A percentile compares a stretch with the other conserved stretches of the same genome.
Evolutionary conservation across 2,888 invertebrate genomes (phyloP).

Genomic region (Argyresthia goedartella): DNA sequence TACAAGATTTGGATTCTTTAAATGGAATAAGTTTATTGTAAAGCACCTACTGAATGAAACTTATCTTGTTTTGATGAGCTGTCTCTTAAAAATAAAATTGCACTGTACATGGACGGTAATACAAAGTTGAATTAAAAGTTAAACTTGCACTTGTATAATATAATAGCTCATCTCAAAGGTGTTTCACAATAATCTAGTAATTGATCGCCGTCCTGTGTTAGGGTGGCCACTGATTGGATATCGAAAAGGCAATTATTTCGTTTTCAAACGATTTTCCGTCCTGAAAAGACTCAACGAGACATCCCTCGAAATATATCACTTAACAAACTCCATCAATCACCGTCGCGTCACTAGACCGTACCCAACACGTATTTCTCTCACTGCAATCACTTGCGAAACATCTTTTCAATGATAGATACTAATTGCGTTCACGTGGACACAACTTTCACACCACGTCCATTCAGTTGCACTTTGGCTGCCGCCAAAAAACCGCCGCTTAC

Average conservation of each 20-base stretch:
- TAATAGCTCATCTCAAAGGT: background rate
- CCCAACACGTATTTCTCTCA: constrained; percentile 4
- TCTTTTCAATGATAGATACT: constrained; percentile 3
- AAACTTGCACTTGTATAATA: no score
- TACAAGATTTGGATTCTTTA: no score
- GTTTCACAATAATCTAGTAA: background rate
- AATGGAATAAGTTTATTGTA: no score
- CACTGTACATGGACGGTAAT: no score
- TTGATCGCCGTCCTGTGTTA: no score
- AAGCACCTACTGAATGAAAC: no score
- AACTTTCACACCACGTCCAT: constrained; percentile 21
- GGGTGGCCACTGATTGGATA: no score
- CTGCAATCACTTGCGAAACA: constrained; percentile 8
- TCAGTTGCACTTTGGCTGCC: constrained; percentile 22
- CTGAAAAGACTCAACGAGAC: background rate
- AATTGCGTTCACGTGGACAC: constrained; percentile 17
- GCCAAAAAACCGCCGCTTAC: constrained; percentile 34
- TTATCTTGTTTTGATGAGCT: no score
- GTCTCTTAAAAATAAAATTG: no score
- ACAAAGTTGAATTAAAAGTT: no score
- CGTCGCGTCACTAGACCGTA: background rate
- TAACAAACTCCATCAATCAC: background rate
- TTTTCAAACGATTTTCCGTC: no score
- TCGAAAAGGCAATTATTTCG: no score
- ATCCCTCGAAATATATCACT: background rate